phyloP scores from a whole-genome alignment of 1,140 invertebrate genomes.

The Aleiodes sp. region DNA sequence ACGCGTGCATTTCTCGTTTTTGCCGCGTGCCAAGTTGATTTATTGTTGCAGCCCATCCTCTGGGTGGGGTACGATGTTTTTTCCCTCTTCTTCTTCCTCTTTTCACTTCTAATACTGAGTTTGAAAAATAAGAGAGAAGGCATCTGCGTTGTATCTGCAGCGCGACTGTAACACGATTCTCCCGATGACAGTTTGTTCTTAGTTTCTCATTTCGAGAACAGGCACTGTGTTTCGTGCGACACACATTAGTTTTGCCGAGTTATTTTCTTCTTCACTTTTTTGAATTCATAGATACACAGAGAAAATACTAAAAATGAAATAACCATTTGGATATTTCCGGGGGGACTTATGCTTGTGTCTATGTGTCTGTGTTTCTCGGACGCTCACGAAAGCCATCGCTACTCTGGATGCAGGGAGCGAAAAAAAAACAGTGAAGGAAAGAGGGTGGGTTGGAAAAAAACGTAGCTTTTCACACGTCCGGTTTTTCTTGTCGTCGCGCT shows the following conservation, averaged over 20 bases:
- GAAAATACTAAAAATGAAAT: conserved; percentile 14
- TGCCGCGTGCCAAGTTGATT: background rate
- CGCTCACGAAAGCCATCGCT: too few species aligned
- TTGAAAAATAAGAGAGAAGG: background rate
- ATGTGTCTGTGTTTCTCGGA: too few species aligned
- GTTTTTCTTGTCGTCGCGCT: conserved; percentile 17
- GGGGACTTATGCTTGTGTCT: too few species aligned
- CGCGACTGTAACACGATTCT: conserved; percentile 13
- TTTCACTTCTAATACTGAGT: too few species aligned
- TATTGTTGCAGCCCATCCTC: background rate
- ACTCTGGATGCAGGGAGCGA: too few species aligned
- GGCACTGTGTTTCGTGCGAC: background rate
- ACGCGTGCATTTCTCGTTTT: background rate
- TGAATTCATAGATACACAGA: background rate
- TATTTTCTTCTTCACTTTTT: background rate
- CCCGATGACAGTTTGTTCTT: background rate
- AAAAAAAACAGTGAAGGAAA: background rate
- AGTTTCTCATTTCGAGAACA: background rate
- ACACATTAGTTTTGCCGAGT: background rate
- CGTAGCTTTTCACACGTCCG: conserved; percentile 20
- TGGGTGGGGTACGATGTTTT: background rate
- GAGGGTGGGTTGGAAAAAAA: background rate
- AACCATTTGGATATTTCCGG: background rate
- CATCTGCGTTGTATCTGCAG: background rate
- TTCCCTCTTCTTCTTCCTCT: background rate